Evolutionary conservation across 2,113 vertebrate genomes (phyloP).

Genomic region (Megaceryle maxima): DNA sequence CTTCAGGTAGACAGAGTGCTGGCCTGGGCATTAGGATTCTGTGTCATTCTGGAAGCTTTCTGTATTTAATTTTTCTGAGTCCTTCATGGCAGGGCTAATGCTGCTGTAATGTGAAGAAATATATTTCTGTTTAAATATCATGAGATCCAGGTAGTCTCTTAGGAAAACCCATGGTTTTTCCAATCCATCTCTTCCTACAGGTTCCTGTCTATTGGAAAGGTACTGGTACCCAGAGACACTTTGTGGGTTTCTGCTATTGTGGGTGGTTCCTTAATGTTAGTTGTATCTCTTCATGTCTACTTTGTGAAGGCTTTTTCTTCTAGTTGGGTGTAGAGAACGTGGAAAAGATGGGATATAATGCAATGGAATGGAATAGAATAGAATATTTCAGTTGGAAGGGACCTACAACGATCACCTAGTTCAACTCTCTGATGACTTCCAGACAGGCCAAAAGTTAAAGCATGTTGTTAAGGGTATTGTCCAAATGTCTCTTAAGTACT

Average conservation of each 20-base stretch:
- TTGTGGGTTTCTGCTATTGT: neutral
- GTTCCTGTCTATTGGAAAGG: neutral
- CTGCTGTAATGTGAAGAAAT: neutral
- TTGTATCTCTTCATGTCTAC: neutral
- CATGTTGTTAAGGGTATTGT: rapidly evolving
- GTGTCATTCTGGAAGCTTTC: neutral
- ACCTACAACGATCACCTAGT: rapidly evolving
- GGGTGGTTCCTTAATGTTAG: neutral
- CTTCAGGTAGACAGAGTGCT: neutral
- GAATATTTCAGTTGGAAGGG: neutral
- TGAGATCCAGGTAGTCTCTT: no score
- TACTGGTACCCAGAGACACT: no score
- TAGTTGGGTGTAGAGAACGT: neutral
- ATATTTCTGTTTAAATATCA: neutral
- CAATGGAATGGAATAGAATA: neutral
- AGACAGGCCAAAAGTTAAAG: neutral
- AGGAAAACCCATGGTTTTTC: neutral
- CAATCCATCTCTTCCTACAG: neutral
- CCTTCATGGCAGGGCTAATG: rapidly evolving
- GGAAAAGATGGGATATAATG: neutral
- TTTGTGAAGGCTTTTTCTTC: neutral
- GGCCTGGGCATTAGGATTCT: neutral
- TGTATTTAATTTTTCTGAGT: neutral
- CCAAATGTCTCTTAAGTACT: neutral
- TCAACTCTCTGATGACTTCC: no score